Conservation (phyloP, 2,113 vertebrate genomes). For the Menura novaehollandiae region DNA sequence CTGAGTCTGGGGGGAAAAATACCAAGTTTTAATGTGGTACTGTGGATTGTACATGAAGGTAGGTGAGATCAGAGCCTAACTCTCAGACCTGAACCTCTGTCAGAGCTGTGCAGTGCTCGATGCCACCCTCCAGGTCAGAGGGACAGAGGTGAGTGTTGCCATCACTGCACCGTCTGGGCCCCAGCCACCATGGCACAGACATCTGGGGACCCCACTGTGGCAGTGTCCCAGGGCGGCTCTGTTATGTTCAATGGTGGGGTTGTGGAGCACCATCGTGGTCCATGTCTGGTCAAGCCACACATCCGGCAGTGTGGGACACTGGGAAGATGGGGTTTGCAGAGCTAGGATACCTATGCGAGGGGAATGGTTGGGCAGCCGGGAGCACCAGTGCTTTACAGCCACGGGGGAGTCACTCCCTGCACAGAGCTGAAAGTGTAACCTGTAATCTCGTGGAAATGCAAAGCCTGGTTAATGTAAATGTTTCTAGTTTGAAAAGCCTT, state of each 20-base stretch:
- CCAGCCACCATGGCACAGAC: not conserved
- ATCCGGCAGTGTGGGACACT: too few relatives aligned
- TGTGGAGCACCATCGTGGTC: accelerated
- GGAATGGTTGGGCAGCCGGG: not conserved
- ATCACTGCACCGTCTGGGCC: not conserved
- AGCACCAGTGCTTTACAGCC: not conserved
- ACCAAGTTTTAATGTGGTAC: not conserved
- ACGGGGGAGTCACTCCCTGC: accelerated
- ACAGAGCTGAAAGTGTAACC: not conserved
- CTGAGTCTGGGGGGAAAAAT: accelerated
- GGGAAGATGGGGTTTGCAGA: not conserved
- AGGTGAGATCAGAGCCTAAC: not conserved
- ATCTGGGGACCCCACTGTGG: accelerated
- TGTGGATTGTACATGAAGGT: not conserved
- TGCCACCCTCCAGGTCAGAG: not conserved
- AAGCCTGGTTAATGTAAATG: not conserved
- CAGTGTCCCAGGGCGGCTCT: not conserved
- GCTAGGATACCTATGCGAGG: accelerated
- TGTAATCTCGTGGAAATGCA: not conserved
- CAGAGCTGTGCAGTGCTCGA: accelerated
- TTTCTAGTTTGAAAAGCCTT: not conserved
- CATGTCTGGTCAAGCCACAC: accelerated
- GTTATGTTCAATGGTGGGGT: accelerated
- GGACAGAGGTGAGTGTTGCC: not conserved
- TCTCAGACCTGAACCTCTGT: not conserved